These are phyloP conservation scores for Megalonaias nervosa DNA, from an alignment of 1,140 invertebrate genomes.

Conservation along the genomic window DNA sequence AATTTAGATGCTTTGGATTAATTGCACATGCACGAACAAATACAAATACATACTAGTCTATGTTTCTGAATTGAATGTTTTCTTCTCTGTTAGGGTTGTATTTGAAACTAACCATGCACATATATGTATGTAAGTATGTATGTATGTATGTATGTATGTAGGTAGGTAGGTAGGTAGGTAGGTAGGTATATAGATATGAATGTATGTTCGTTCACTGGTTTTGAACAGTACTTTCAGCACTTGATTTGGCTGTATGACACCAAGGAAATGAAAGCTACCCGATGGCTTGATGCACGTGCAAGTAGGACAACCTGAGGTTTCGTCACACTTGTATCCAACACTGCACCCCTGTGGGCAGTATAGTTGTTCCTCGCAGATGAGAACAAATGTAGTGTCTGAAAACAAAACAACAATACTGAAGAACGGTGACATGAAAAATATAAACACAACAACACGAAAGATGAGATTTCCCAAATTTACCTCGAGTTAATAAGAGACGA, in stretches of 20 bases:
- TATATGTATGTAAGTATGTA: neutral
- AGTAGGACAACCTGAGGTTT: constrained; percentile 12
- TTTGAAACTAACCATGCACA: too few species aligned
- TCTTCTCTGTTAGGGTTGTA: too few species aligned
- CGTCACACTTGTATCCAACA: constrained; percentile 18
- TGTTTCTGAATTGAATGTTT: too few species aligned
- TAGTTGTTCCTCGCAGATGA: constrained; percentile 15
- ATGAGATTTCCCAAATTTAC: too few species aligned
- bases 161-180: too few species aligned
- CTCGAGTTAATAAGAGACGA: too few species aligned
- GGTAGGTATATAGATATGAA: neutral
- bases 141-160: neutral
- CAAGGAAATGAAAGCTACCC: neutral
- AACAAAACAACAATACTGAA: neutral
- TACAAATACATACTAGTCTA: too few species aligned
- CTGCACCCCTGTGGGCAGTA: constrained; percentile 21
- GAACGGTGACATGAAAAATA: too few species aligned
- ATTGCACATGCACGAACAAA: too few species aligned
- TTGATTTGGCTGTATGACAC: neutral
- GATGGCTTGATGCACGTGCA: constrained; percentile 15
- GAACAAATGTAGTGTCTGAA: constrained; percentile 12
- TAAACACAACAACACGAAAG: too few species aligned
- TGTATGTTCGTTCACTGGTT: neutral
- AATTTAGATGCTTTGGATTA: too few species aligned
- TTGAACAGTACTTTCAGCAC: neutral